Conservation (phyloP, 2,888 invertebrate species). For the Epinotia demarniana region DNA sequence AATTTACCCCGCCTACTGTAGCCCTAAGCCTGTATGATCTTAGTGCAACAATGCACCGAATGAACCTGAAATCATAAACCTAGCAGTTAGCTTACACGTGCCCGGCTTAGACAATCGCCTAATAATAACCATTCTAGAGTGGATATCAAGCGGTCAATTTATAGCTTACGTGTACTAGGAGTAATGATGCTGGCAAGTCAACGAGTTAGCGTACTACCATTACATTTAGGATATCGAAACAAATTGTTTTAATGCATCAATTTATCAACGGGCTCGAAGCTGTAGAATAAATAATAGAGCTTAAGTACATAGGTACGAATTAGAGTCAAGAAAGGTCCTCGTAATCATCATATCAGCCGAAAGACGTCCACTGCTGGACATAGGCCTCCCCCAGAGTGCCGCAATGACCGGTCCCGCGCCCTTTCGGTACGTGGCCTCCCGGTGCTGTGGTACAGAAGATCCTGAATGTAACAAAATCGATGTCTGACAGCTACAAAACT, state of each 20-base stretch:
- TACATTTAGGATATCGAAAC: not conserved
- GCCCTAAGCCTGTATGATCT: slow-evolving; percentile 5
- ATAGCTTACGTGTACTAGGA: slow-evolving; percentile 3
- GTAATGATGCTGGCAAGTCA: not conserved
- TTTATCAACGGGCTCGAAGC: not conserved
- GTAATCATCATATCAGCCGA: too few relatives aligned
- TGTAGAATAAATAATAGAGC: too few relatives aligned
- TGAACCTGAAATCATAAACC: slow-evolving; percentile 39
- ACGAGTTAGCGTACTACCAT: not conserved
- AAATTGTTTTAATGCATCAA: not conserved
- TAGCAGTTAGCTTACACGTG: slow-evolving; percentile 57
- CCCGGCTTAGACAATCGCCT: slow-evolving; percentile 55
- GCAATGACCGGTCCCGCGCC: too few relatives aligned
- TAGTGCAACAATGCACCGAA: slow-evolving; percentile 39
- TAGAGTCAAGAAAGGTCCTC: too few relatives aligned
- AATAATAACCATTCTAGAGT: slow-evolving; percentile 51
- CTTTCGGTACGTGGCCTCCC: too few relatives aligned
- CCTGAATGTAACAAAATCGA: too few relatives aligned
- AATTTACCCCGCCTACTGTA: slow-evolving; percentile 27
- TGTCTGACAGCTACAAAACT: too few relatives aligned
- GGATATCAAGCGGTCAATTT: slow-evolving; percentile 23
- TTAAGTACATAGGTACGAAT: too few relatives aligned
- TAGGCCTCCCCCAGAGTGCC: too few relatives aligned
- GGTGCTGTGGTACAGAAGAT: too few relatives aligned
- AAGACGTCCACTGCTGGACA: too few relatives aligned